phyloP scores from a whole-genome alignment of 2,888 invertebrate species.

The Ochlodes sylvanus region DNA sequence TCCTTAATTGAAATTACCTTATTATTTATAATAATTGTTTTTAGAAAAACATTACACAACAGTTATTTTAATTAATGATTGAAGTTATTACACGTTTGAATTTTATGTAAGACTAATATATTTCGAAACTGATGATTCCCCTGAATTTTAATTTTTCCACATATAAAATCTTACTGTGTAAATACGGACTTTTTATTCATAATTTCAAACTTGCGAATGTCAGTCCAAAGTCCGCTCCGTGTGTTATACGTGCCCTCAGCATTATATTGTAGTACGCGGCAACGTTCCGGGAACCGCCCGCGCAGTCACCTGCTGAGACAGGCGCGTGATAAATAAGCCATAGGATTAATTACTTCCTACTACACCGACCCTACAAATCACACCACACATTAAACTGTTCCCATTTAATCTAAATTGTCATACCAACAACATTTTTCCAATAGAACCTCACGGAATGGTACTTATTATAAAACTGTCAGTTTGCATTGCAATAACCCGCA shows the following conservation, averaged over 20 bases:
- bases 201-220: not conserved
- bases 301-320: conserved; percentile 76
- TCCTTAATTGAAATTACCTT: not conserved
- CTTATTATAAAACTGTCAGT: conserved; percentile 64
- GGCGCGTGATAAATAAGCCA: conserved; percentile 76
- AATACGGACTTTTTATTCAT: no score
- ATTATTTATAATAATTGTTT: no score
- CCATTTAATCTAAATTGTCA: conserved; percentile 65
- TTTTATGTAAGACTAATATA: no score
- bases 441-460: conserved; percentile 40
- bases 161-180: no score
- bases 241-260: conserved; percentile 6
- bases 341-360: conserved; percentile 81
- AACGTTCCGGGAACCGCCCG: conserved; percentile 58
- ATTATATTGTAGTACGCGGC: conserved; percentile 3
- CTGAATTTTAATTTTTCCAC: no score
- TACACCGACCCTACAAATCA: conserved; percentile 68
- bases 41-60: not conserved
- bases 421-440: conserved; percentile 53
- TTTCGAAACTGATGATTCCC: no score
- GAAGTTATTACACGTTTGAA: no score
- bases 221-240: conserved; percentile 13
- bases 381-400: conserved; percentile 67
- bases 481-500: conserved; percentile 60
- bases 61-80: no score